Evolutionary conservation across 1,140 invertebrate species (phyloP).

Genomic region (Bathynomus jamesi): DNA sequence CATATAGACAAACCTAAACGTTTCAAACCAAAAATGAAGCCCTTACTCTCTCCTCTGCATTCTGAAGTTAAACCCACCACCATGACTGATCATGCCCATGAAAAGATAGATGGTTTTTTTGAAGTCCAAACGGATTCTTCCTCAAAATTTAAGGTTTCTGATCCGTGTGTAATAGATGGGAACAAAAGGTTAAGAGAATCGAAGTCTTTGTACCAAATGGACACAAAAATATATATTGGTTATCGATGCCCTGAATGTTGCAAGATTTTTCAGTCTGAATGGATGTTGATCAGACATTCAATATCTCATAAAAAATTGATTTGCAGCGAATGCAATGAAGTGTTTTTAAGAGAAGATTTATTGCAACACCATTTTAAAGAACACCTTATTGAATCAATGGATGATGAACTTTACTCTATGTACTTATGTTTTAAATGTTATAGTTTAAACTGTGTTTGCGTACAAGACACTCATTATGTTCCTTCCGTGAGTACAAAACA

Average conservation of each 20-base stretch:
- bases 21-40: no score
- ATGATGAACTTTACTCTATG: not conserved
- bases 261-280: slow-evolving; percentile 5
- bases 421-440: slow-evolving; percentile 1
- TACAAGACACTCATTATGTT: not conserved
- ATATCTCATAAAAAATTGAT: slow-evolving; percentile 10
- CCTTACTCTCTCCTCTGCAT: no score
- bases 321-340: slow-evolving; percentile 5
- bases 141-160: no score
- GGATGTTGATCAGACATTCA: slow-evolving; percentile 3
- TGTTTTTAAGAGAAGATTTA: slow-evolving; percentile 4
- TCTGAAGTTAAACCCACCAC: no score
- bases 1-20: no score
- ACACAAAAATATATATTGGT: no score
- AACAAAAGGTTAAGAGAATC: no score
- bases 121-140: no score
- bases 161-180: no score
- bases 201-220: no score
- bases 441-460: slow-evolving; percentile 2
- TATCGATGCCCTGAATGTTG: slow-evolving; percentile 12
- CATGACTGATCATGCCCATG: no score
- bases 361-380: slow-evolving; percentile 1
- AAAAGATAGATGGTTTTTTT: no score
- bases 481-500: not conserved
- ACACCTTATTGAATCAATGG: not conserved